phyloP scores from a whole-genome alignment of 2,797 vertebrate species.

The Ctenosaura bakeri region DNA sequence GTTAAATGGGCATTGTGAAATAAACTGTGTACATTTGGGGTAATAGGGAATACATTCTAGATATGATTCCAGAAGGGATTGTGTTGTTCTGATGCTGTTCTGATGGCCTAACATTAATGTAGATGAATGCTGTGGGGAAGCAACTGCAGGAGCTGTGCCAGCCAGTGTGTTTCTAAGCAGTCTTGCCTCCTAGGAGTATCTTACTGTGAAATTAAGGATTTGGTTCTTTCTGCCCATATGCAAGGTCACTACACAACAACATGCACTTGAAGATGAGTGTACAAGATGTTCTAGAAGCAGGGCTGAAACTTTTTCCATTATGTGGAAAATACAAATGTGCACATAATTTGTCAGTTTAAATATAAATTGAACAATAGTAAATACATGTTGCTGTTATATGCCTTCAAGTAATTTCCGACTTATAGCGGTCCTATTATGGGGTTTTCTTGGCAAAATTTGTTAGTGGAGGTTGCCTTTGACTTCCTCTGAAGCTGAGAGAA shows the following conservation, averaged over 20 bases:
- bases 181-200: not conserved
- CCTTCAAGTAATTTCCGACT: no score
- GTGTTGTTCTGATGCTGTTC: not conserved
- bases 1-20: not conserved
- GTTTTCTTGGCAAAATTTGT: no score
- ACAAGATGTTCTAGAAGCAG: not conserved
- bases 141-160: not conserved
- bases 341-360: not conserved
- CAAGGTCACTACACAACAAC: not conserved
- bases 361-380: not conserved
- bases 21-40: not conserved
- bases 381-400: not conserved
- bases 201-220: constrained; percentile 9
- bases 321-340: not conserved
- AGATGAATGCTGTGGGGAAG: not conserved
- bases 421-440: no score
- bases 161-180: not conserved
- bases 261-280: not conserved
- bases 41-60: not conserved
- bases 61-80: not conserved
- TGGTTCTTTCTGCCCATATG: not conserved
- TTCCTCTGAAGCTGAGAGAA: no score
- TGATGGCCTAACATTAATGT: not conserved
- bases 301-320: not conserved
- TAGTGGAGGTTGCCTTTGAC: no score